These are phyloP conservation scores for Bombus huntii DNA, from an alignment of 1,140 invertebrate species.

Conservation along the genomic window DNA sequence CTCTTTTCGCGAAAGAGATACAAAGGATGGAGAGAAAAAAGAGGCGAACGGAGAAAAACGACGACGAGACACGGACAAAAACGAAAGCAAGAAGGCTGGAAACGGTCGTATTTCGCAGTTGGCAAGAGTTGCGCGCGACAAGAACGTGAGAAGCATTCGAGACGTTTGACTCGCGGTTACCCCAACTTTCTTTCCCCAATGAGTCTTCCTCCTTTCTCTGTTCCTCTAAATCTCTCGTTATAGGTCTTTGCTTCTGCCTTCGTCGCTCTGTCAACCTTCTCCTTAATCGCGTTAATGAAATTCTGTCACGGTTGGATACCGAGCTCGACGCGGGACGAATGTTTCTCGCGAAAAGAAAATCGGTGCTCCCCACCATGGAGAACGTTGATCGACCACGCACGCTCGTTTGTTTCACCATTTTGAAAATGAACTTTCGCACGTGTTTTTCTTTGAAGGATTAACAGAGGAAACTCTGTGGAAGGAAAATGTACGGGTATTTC, in stretches of 20 bases:
- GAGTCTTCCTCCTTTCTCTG: background rate
- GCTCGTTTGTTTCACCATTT: no score
- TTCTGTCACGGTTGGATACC: slow-evolving; percentile 22
- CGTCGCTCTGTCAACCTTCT: background rate
- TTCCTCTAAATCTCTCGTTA: background rate
- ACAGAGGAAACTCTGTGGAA: no score
- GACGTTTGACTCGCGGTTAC: slow-evolving; percentile 34
- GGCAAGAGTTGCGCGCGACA: slow-evolving; percentile 31
- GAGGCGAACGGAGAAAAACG: no score
- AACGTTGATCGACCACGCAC: background rate
- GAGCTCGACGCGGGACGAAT: slow-evolving; percentile 8
- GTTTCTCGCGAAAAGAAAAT: background rate
- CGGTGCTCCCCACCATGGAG: background rate
- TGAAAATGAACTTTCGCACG: no score
- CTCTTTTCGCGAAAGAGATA: slow-evolving; percentile 4
- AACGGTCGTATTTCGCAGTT: slow-evolving; percentile 44
- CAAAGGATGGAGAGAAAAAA: background rate
- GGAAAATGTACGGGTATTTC: no score
- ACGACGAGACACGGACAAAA: background rate
- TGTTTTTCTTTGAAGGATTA: no score
- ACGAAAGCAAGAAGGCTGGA: background rate
- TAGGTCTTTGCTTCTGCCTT: background rate
- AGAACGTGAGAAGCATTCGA: slow-evolving; percentile 45
- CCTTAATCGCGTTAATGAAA: slow-evolving; percentile 43
- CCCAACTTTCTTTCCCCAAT: slow-evolving; percentile 11